Percentiles rank a stretch among this genome's conserved stretches.
Evolutionary conservation across 1,140 invertebrate genomes (phyloP).

Genomic region (Conus betulinus): DNA sequence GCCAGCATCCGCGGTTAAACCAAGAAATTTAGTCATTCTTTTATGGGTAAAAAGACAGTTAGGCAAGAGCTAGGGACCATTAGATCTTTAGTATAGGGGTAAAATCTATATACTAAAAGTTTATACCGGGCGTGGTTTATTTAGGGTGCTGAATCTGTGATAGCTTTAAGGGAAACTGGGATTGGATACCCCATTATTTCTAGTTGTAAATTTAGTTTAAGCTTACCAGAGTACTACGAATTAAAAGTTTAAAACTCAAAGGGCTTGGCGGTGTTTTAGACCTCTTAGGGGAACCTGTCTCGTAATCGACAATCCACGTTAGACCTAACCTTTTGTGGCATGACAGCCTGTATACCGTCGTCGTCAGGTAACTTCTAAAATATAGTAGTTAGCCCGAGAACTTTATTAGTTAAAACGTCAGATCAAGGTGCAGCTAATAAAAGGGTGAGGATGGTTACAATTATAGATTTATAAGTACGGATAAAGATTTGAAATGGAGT

Average conservation of each 20-base stretch:
- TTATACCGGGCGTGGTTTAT: too few species aligned
- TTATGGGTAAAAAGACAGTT: too few species aligned
- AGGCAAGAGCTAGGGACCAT: too few species aligned
- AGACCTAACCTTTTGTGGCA: conserved; percentile 76
- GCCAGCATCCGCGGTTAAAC: conserved; percentile 23
- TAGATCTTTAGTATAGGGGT: too few species aligned
- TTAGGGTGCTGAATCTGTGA: background rate
- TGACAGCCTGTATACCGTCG: conserved; percentile 78
- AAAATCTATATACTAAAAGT: too few species aligned
- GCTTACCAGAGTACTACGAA: conserved; percentile 76
- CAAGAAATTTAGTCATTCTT: conserved; percentile 8
- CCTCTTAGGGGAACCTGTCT: conserved; percentile 79
- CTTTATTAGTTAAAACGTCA: conserved; percentile 76
- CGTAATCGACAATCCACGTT: conserved; percentile 79
- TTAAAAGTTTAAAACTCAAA: conserved; percentile 77
- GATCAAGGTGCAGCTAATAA: conserved; percentile 80
- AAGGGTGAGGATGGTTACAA: conserved; percentile 78
- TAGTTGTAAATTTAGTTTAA: conserved; percentile 66
- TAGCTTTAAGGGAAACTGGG: conserved; percentile 36
- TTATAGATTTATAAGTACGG: conserved; percentile 56
- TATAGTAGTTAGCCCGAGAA: conserved; percentile 70
- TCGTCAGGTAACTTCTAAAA: conserved; percentile 77
- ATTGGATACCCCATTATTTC: conserved; percentile 81
- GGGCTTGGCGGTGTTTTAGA: conserved; percentile 79
- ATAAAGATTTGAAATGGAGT: conserved; percentile 64